Conservation (phyloP, 2,113 vertebrate species). For the Rhadina sibilatrix region DNA sequence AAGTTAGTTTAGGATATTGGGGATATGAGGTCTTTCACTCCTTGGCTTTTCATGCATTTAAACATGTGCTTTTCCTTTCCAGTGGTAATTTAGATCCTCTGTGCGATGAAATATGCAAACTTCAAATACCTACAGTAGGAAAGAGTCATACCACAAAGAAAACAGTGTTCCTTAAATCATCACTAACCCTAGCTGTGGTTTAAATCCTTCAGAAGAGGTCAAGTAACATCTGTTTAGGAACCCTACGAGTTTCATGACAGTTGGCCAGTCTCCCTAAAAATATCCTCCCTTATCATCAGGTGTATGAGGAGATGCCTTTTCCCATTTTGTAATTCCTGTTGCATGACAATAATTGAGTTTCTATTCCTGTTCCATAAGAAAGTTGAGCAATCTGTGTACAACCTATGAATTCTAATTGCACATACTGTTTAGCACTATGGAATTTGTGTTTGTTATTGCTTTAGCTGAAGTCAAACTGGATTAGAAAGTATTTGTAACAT, state of each 20-base stretch:
- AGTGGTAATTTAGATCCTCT: background rate
- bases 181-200: background rate
- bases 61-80: background rate
- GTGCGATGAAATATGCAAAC: background rate
- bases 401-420: background rate
- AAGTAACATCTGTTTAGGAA: background rate
- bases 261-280: background rate
- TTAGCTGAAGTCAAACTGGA: background rate
- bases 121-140: background rate
- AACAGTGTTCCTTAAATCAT: background rate
- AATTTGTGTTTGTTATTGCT: background rate
- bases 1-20: background rate
- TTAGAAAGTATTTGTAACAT: background rate
- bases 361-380: background rate
- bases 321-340: background rate
- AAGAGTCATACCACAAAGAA: background rate
- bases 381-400: background rate
- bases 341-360: background rate
- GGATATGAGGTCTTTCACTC: background rate
- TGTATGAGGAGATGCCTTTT: background rate
- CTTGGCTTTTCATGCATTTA: background rate
- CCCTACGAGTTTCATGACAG: background rate
- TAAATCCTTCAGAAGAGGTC: background rate
- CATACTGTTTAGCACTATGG: accelerated
- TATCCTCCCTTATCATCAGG: background rate